These are phyloP conservation scores for Chrysopilus asiliformis DNA, from an alignment of 2,888 invertebrate species.

Conservation along the genomic window DNA sequence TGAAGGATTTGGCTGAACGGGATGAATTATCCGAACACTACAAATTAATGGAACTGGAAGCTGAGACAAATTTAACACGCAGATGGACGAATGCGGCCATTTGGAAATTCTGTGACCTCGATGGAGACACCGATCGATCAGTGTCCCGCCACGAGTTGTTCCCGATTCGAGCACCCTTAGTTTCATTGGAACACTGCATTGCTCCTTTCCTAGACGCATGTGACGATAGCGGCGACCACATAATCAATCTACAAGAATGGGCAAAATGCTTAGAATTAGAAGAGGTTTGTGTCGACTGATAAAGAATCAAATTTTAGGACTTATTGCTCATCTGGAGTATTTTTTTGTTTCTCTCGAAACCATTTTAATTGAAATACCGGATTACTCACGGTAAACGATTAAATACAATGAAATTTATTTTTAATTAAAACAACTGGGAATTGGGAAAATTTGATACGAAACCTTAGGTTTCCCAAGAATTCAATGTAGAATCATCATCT, in stretches of 20 bases:
- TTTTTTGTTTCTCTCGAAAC: no score
- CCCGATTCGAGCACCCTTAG: constrained; percentile 87
- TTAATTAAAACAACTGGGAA: no score
- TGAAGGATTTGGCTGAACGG: constrained; percentile 86
- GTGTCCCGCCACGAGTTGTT: constrained; percentile 92
- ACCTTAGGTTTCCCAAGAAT: neutral
- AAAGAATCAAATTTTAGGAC: no score
- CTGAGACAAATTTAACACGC: constrained; percentile 69
- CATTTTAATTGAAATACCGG: no score
- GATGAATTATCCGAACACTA: constrained; percentile 72
- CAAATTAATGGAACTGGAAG: constrained; percentile 75
- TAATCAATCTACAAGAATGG: constrained; percentile 87
- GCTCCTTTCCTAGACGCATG: constrained; percentile 89
- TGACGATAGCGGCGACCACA: constrained; percentile 78
- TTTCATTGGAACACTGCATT: constrained; percentile 94
- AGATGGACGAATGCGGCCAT: constrained; percentile 88
- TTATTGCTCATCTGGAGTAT: no score
- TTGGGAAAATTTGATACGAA: no score
- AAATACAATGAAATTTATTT: no score
- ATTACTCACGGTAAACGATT: no score
- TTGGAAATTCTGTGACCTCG: constrained; percentile 98
- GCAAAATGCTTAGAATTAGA: constrained; percentile 74
- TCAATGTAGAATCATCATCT: no score
- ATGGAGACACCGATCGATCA: constrained; percentile 79
- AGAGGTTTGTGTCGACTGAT: constrained; percentile 42